Conservation (phyloP, 2,113 vertebrate genomes). For the Taurulus bubalis region DNA sequence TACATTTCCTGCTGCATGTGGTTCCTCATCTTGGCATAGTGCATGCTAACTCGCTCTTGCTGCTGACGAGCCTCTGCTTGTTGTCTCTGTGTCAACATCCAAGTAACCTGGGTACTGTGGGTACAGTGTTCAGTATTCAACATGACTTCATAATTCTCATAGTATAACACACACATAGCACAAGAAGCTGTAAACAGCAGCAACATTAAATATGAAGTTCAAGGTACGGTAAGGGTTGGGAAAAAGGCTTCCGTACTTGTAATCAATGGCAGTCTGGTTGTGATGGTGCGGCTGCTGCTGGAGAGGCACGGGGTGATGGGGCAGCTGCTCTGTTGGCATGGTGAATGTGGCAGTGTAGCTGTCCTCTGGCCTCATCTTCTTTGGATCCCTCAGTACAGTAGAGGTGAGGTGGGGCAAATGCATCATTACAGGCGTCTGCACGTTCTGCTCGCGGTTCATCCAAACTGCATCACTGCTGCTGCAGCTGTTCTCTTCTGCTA, state of each 20-base stretch:
- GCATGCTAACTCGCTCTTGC: conserved; percentile 92
- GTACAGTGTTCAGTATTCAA: conserved; percentile 4
- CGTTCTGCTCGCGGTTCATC: conserved; percentile 85
- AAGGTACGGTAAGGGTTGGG: neutral
- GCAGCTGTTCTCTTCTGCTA: conserved; percentile 92
- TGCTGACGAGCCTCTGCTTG: conserved; percentile 92
- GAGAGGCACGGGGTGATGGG: conserved; percentile 73
- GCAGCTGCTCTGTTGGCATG: conserved; percentile 88
- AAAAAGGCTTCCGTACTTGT: conserved; percentile 87
- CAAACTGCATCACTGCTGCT: conserved; percentile 92
- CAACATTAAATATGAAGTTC: neutral
- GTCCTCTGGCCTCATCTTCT: conserved; percentile 90
- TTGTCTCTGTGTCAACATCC: conserved; percentile 97
- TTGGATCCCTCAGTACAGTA: conserved; percentile 94
- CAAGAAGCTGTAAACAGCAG: neutral
- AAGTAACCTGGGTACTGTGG: conserved; percentile 94
- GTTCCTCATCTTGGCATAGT: conserved; percentile 96
- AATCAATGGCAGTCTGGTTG: conserved; percentile 91
- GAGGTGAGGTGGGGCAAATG: conserved; percentile 94
- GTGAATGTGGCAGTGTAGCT: conserved; percentile 91
- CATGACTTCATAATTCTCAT: neutral
- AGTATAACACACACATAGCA: neutral
- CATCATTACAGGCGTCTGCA: conserved; percentile 95
- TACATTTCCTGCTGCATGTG: conserved; percentile 97
- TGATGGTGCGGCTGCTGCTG: conserved; percentile 72